These are phyloP conservation scores for Alouatta caraya DNA, from an alignment of 2,797 vertebrate genomes.

Conservation along the genomic window DNA sequence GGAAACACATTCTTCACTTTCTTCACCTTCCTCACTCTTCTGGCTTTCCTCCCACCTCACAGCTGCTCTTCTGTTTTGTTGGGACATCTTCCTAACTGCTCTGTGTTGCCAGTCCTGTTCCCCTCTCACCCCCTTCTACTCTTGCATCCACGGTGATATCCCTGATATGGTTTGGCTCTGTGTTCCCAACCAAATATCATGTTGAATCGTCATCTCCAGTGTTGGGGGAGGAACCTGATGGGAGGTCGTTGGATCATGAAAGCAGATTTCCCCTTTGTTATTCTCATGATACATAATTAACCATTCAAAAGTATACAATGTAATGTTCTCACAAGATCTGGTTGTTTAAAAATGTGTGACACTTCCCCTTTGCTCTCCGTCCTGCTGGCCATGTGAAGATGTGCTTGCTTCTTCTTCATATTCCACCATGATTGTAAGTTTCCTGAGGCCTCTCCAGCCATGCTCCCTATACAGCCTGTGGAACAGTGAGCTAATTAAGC, in stretches of 20 bases:
- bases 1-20: neutral
- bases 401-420: neutral
- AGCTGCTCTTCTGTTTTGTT: neutral
- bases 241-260: neutral
- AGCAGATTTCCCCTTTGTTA: neutral
- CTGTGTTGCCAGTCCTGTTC: neutral
- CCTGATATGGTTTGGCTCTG: neutral
- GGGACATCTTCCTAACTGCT: neutral
- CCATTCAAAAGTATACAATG: too few relatives aligned
- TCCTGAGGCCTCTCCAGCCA: neutral
- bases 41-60: neutral
- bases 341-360: neutral
- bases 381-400: neutral
- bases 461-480: neutral
- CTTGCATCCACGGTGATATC: neutral
- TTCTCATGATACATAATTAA: neutral
- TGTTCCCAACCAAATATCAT: neutral
- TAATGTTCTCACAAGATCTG: neutral
- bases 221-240: neutral
- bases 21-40: neutral
- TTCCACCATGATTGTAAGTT: neutral
- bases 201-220: neutral
- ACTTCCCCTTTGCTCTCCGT: neutral
- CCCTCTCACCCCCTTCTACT: neutral
- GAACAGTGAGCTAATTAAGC: neutral